These are phyloP conservation scores for Macropis europaea DNA, from an alignment of 2,888 invertebrate species.

Conservation along the genomic window DNA sequence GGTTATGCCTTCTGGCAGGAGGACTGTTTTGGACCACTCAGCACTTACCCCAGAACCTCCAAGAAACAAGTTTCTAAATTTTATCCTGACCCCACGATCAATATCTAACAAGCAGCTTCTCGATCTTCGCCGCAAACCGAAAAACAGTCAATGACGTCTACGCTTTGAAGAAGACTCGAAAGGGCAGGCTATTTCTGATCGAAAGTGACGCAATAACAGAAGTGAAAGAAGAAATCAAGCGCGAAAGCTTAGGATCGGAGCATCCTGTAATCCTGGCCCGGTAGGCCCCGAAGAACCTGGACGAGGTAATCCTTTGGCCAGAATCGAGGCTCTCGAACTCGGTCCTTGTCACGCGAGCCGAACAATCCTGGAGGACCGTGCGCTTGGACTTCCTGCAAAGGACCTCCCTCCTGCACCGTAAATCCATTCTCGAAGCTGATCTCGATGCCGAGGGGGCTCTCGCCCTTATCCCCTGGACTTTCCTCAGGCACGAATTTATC, in stretches of 20 bases:
- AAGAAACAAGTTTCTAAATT: no score
- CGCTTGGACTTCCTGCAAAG: constrained; percentile 37
- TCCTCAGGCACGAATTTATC: constrained; percentile 10
- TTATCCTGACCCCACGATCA: no score
- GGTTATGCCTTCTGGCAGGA: no score
- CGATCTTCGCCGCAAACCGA: no score
- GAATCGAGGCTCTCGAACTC: constrained; percentile 42
- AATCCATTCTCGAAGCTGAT: constrained; percentile 57
- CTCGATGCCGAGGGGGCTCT: constrained; percentile 45
- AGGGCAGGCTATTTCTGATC: no score
- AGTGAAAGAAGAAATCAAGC: no score
- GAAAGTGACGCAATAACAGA: no score
- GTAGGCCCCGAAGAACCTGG: constrained; percentile 37
- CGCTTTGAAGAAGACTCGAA: no score
- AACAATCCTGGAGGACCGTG: constrained; percentile 40
- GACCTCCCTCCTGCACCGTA: constrained; percentile 52
- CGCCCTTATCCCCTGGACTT: constrained; percentile 29
- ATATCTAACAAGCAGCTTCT: no score
- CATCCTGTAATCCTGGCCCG: constrained; percentile 44
- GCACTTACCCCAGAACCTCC: no score
- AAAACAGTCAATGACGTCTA: no score
- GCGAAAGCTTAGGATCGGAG: constrained; percentile 39
- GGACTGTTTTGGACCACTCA: no score
- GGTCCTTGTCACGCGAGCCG: constrained; percentile 44
- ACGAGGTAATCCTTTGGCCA: constrained; percentile 44